Base-by-base conservation (phyloP, 2,113 vertebrate species). In the Pantherophis guttatus region DNA sequence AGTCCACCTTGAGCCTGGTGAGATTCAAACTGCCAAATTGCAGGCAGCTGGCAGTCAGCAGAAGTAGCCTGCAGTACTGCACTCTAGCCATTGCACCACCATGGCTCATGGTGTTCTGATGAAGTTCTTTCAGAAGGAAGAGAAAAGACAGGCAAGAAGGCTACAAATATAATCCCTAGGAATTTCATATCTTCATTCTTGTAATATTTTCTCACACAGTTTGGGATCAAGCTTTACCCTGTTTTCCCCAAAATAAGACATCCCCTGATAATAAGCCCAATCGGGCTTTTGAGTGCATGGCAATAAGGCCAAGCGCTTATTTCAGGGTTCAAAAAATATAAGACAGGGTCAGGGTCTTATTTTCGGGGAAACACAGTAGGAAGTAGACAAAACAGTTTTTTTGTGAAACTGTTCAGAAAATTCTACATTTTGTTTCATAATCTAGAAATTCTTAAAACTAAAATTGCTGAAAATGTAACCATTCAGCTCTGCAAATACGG, bases 201-300 rank as follows among this genome's bases (percentile, higher is more conserved):
- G 90, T 59, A 88, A 58, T 87, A 62, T 0, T 0, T 87, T 92
- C 50, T 95, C 58, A 5, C 0, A 0, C 90, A 15, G 52, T 6
- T 53, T 26, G 48, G 13, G 29, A n/a, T 95, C 87, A 58, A 88
- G 94, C 94, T 96, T 81, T 93, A 44, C 44, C 44, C 44, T 48
- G 44, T 48, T 48, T 3, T 48, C 44, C 44, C 44, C 4, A 48
- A 48, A 48, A 48, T 48, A 48, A 48, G 3, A 48, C 44, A 48
- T 48, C 44, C 44, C 4, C 44, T 48, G 44, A 48, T 48, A 48
- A 48, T 48, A 48, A 48, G 44, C 3, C 44, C 44, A 48, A 48
- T 48, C 4, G 44, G 44, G 44, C 44, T 48, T 48, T 48, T 48
- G 44, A 48, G 44, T 4, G 0, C 4, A 48, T 48, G 44, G 44